Base-by-base conservation (phyloP, 2,888 invertebrate genomes). In the Neoaliturus tenellus region DNA sequence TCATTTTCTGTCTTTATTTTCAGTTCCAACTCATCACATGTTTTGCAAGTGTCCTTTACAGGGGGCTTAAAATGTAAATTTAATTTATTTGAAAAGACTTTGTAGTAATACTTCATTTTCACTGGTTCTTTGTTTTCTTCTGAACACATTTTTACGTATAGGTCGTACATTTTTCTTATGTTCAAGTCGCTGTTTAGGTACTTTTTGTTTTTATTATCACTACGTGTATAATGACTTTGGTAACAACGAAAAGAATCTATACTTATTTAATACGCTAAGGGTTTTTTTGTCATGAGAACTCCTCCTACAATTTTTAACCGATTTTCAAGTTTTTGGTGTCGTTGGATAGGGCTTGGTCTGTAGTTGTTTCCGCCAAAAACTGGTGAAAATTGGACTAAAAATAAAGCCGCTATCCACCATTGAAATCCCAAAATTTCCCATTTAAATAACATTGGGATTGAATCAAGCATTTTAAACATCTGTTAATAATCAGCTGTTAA, bases 201-300 rank as follows among this genome's bases (percentile, higher is more conserved):
- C 35, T n/a, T 82, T 73, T 73, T 82, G 62, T 82, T 82, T 4
- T 62, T 35, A 82, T 82, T 73, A 20, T 82, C 82, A 17, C 51
- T 82, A 33, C 71, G 28, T 31, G 28, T 28, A 20, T 62, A 82
- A 48, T 82, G 48, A 62, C 81, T 81, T 58, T 81, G 81, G 55
- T 81, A 81, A 20, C 58, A 81, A 39, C 62, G 55, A 55, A 81
- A 81, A 14, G 41, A 75, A 33, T 81, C 44, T 20, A 69, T 81
- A n/a, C n/a, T n/a, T n/a, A n/a, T n/a, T n/a, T n/a, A n/a, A n/a
- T n/a, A n/a, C n/a, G n/a, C n/a, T n/a, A n/a, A n/a, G n/a, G n/a
- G n/a, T n/a, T n/a, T n/a, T n/a, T n/a, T n/a, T n/a, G n/a, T n/a
- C n/a, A n/a, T n/a, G n/a, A n/a, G n/a, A n/a, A n/a, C n/a, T n/a